phyloP scores from a whole-genome alignment of 1,140 invertebrate genomes.

The Galendromus occidentalis region DNA sequence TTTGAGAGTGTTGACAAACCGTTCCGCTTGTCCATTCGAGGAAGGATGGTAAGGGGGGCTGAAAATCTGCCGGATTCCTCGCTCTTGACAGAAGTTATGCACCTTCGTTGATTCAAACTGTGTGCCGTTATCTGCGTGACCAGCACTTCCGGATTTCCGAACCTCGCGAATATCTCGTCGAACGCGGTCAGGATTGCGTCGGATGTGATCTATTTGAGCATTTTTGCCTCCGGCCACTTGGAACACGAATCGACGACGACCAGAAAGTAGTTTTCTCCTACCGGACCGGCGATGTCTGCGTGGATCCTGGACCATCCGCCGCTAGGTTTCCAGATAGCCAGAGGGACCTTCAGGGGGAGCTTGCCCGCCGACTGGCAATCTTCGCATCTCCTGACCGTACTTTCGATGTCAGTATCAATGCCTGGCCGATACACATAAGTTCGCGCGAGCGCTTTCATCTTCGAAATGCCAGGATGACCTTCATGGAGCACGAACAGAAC shows the following conservation, averaged over 20 bases:
- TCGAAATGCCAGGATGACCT: conserved; percentile 22
- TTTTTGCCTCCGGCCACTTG: conserved; percentile 33
- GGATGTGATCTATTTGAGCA: conserved; percentile 4
- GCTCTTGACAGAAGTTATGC: conserved; percentile 19
- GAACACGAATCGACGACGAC: conserved; percentile 30
- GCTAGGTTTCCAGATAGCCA: conserved; percentile 18
- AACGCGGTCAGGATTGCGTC: conserved; percentile 14
- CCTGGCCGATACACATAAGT: conserved; percentile 25
- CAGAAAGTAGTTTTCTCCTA: conserved; percentile 23
- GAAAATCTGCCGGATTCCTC: conserved; percentile 20
- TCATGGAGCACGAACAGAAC: conserved; percentile 22
- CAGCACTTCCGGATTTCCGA: conserved; percentile 21
- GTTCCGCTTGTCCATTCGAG: conserved; percentile 24
- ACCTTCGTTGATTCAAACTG: conserved; percentile 24
- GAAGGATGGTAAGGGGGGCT: conserved; percentile 23
- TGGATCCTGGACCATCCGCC: conserved; percentile 24
- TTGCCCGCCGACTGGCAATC: conserved; percentile 23
- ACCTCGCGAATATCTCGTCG: conserved; percentile 16
- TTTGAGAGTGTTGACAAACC: conserved; percentile 22
- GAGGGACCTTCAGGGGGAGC: conserved; percentile 12
- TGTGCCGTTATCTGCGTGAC: conserved; percentile 26
- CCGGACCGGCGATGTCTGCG: conserved; percentile 29
- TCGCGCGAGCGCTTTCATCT: conserved; percentile 25
- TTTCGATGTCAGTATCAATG: conserved; percentile 26
- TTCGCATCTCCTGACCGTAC: conserved; percentile 27